phyloP scores from a whole-genome alignment of 2,888 invertebrate species.

The Cremastinae sp. region DNA sequence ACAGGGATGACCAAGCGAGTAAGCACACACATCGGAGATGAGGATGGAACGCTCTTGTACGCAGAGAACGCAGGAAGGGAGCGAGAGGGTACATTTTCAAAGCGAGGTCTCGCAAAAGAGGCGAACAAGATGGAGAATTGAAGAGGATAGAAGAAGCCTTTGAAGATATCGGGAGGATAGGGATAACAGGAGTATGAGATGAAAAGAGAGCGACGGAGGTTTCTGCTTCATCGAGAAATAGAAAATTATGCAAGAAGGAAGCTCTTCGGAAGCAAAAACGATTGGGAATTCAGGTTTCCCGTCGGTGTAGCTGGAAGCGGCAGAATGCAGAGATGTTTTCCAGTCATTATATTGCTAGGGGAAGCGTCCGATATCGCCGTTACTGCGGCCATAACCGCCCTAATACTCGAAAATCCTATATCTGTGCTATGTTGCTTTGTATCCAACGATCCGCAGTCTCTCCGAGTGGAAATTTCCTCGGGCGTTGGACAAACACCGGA shows the following conservation, averaged over 20 bases:
- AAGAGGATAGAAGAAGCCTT: constrained; percentile 59
- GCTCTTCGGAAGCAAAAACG: too few relatives aligned
- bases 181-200: constrained; percentile 3
- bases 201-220: constrained; percentile 37
- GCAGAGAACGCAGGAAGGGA: not conserved
- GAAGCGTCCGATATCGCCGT: not conserved
- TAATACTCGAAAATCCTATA: not conserved
- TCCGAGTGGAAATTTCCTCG: constrained; percentile 60
- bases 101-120: constrained; percentile 24
- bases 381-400: not conserved
- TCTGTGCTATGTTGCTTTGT: too few relatives aligned
- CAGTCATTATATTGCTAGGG: constrained; percentile 40
- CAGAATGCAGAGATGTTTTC: constrained; percentile 54
- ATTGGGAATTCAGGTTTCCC: not conserved
- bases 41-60: constrained; percentile 18
- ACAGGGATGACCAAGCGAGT: constrained; percentile 11
- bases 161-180: constrained; percentile 61
- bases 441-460: constrained; percentile 17
- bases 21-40: constrained; percentile 38
- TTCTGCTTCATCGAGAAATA: constrained; percentile 45
- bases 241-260: constrained; percentile 4
- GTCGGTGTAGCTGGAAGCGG: constrained; percentile 42
- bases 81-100: constrained; percentile 46
- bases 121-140: constrained; percentile 24
- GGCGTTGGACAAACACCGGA: constrained; percentile 58